Percentiles rank a stretch among this genome's conserved stretches.
Conservation (phyloP, 1,140 invertebrate species). For the Brachystomella parvula region DNA sequence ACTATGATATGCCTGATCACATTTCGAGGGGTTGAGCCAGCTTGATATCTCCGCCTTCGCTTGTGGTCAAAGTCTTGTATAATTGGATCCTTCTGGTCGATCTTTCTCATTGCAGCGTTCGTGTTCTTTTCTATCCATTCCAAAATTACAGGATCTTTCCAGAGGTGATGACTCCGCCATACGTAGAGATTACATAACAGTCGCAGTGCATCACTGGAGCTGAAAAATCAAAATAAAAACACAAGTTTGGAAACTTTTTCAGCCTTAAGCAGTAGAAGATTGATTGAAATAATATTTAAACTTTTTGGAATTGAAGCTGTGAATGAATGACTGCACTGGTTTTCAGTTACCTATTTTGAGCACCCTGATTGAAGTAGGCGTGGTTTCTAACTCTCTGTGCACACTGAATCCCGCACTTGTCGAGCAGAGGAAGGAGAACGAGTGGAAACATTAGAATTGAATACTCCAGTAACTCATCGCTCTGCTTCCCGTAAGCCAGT, state of each 20-base stretch:
- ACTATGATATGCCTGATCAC: conserved; percentile 71
- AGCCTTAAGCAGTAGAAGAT: not conserved
- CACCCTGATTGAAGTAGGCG: conserved; percentile 42
- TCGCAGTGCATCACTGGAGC: conserved; percentile 56
- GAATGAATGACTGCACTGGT: not conserved
- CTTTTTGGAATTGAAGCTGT: too few relatives aligned
- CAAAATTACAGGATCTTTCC: conserved; percentile 69
- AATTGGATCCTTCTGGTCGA: conserved; percentile 54
- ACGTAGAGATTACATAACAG: conserved; percentile 67
- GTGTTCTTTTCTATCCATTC: conserved; percentile 69
- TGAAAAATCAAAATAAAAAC: conserved; percentile 41
- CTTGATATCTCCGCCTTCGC: conserved; percentile 54
- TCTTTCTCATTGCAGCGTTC: conserved; percentile 54
- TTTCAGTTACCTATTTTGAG: conserved; percentile 38
- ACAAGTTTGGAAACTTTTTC: not conserved
- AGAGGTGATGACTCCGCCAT: conserved; percentile 61
- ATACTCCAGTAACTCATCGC: conserved; percentile 60
- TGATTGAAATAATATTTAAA: not conserved
- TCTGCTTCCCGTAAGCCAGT: conserved; percentile 39
- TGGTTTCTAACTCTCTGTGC: conserved; percentile 56
- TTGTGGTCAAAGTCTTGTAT: conserved; percentile 56
- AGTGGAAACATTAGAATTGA: conserved; percentile 78
- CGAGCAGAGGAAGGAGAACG: conserved; percentile 60
- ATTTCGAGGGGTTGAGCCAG: conserved; percentile 54
- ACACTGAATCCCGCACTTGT: conserved; percentile 66